Evolutionary conservation across 2,797 vertebrate species (phyloP).

Genomic region (Bufotes viridis): DNA sequence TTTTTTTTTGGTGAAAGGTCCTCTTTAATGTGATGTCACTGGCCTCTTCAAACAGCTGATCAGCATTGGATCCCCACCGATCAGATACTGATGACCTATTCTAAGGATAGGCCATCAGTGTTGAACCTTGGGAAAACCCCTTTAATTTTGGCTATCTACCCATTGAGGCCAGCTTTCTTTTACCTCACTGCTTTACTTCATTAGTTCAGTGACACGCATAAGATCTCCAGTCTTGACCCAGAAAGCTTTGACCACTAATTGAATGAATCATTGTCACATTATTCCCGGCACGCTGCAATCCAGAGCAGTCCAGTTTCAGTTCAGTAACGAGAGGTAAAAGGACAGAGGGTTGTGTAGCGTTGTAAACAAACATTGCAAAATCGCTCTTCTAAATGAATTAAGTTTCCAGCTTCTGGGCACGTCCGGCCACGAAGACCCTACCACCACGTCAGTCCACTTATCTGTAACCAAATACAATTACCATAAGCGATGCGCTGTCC

Average conservation of each 20-base stretch:
- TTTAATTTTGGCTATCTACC: too few species aligned
- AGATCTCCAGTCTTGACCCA: constrained; percentile 21
- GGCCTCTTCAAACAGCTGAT: too few species aligned
- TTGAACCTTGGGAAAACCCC: too few species aligned
- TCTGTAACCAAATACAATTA: background rate
- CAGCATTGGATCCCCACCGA: too few species aligned
- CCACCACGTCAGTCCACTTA: background rate
- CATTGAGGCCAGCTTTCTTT: background rate
- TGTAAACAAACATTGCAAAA: constrained; percentile 31
- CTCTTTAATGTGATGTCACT: too few species aligned
- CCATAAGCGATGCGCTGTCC: background rate
- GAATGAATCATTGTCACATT: constrained; percentile 28
- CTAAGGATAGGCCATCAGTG: too few species aligned
- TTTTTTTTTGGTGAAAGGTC: too few species aligned
- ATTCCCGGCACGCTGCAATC: constrained; percentile 25
- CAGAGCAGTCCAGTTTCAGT: constrained; percentile 14
- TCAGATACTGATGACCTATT: too few species aligned
- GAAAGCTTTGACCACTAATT: constrained; percentile 31
- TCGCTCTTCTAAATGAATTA: constrained; percentile 26
- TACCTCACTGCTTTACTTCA: background rate
- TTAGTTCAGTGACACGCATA: constrained; percentile 6
- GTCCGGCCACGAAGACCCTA: background rate
- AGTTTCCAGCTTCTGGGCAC: background rate
- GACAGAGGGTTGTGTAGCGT: background rate
- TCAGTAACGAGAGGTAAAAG: constrained; percentile 18